Evolutionary conservation across 2,113 vertebrate species (phyloP), one percentile per base, ranked within the genome.

Genomic region (Carettochelys insculpta): DNA sequence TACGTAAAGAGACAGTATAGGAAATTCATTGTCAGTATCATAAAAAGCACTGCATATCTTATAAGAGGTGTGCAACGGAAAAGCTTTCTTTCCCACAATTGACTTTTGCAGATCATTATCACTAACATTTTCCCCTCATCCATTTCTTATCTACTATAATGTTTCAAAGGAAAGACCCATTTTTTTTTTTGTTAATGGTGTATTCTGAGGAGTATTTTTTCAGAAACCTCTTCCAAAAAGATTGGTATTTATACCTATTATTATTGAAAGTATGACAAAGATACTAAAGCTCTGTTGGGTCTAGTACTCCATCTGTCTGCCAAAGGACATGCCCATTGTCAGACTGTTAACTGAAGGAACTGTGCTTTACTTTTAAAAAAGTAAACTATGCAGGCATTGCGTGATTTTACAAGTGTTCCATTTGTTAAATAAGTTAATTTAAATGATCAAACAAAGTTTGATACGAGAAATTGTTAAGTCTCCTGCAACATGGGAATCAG

Each of bases 371-470:
- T 81, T 77, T 86, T 5, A 82, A 50, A 31, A 78, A 4, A 75
- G 27, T 83, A 89, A 89, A 50, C 1, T 84, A 54, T 80, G 76
- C 83, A 50, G 85, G 93, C 92, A 94, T 65, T 94, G 88, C 78
- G 41, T 71, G 61, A 75, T 50, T 82, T 95, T 61, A 80, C 4
- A 86, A 71, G 65, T 1, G 8, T 58, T 80, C 83, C 11, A 92
- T 88, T 79, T 92, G 91, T 45, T 79, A 92, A 80, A 79, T 45
- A 90, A 94, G 48, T 25, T 78, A 97, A 80, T 71, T 87, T 76
- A 7, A 73, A 56, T 90, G 89, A 78, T 85, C 27, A 2, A 38
- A n/a, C n/a, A 38, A 87, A 89, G 31, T 47, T 71, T 82, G 83
- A 45, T 75, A 27, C 25, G 43, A 43, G 41, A 38, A 75, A 89